These are phyloP conservation scores for Antheraea pernyi DNA, from an alignment of 1,140 invertebrate species.

Conservation along the genomic window DNA sequence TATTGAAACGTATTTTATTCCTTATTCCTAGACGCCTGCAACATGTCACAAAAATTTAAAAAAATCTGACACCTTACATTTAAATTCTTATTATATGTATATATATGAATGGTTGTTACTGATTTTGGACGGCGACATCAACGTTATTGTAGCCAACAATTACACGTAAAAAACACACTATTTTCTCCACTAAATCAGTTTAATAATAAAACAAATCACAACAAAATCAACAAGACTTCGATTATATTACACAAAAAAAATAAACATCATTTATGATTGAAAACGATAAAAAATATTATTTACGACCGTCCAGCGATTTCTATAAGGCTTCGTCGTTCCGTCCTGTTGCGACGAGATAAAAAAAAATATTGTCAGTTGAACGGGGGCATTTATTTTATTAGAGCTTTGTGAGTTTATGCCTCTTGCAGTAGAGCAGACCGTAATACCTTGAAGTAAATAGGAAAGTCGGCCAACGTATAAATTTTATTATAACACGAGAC, in stretches of 20 bases:
- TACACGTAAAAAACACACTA: no score
- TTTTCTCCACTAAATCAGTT: no score
- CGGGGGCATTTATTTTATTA: conserved; percentile 44
- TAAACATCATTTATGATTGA: conserved; percentile 33
- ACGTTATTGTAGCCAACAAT: no score
- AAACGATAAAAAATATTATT: conserved; percentile 36
- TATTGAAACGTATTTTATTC: no score
- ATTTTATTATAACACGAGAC: conserved; percentile 3
- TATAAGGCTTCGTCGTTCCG: conserved; percentile 17
- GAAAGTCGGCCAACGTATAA: conserved; percentile 9
- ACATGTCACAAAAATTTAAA: no score
- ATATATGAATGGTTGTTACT: no score
- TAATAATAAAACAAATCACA: background rate
- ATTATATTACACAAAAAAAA: conserved; percentile 15
- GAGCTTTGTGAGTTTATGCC: conserved; percentile 32
- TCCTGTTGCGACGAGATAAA: conserved; percentile 25
- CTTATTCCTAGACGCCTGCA: no score
- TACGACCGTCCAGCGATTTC: conserved; percentile 33
- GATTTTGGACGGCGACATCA: no score
- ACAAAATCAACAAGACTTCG: background rate
- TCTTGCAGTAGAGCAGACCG: conserved; percentile 4
- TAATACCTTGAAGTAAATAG: conserved; percentile 11
- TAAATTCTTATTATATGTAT: no score
- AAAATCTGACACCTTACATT: no score
- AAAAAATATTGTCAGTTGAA: conserved; percentile 41